Evolutionary conservation across 2,797 vertebrate genomes (phyloP).

Genomic region (Urophycis tenuis): DNA sequence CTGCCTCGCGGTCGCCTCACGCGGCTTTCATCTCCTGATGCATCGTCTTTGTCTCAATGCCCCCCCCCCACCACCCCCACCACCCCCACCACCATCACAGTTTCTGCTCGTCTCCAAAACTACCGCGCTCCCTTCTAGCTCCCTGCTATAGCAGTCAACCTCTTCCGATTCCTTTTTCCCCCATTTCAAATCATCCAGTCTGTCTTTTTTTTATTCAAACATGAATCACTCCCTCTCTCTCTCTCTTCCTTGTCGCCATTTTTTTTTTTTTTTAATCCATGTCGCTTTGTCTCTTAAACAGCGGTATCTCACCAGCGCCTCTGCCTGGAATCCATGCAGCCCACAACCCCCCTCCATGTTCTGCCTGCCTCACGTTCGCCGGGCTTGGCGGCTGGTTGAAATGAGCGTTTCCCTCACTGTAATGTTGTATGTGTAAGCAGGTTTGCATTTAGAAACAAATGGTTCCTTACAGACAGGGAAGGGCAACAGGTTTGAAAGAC

Average conservation of each 20-base stretch:
- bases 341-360: neutral
- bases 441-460: slow-evolving; percentile 9
- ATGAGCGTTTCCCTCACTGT: neutral
- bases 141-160: neutral
- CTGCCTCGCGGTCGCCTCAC: neutral
- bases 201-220: neutral
- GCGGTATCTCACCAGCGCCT: neutral
- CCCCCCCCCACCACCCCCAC: neutral
- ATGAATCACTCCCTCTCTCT: neutral
- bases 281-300: neutral
- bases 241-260: neutral
- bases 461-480: neutral
- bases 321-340: neutral
- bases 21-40: neutral
- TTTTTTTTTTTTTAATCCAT: neutral
- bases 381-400: neutral
- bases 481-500: neutral
- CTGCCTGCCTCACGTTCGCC: neutral
- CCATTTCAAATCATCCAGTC: neutral
- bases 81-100: neutral
- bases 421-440: neutral
- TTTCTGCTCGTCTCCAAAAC: neutral
- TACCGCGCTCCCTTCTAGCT: neutral
- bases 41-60: neutral
- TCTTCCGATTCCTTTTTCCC: neutral